phyloP scores from a whole-genome alignment of 2,113 vertebrate species.

The Bambusicola thoracicus region DNA sequence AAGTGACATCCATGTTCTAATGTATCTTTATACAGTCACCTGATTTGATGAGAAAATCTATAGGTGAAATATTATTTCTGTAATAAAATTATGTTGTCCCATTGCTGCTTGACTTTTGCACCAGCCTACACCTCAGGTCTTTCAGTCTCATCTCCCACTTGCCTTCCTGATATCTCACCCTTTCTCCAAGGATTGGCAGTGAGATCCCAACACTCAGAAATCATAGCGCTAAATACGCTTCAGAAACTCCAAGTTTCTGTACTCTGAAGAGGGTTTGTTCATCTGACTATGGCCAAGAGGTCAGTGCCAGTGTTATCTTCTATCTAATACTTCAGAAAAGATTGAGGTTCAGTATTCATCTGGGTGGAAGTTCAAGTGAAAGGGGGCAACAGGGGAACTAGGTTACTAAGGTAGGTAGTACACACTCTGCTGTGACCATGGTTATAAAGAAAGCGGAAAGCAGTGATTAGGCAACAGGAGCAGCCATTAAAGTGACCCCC shows the following conservation, averaged over 20 bases:
- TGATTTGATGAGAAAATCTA: not conserved
- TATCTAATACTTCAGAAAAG: not conserved
- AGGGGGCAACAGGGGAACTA: not conserved
- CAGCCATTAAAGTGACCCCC: not conserved
- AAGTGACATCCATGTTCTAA: not conserved
- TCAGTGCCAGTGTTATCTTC: not conserved
- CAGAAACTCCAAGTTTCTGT: not conserved
- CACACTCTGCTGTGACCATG: not conserved
- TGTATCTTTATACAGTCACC: not conserved
- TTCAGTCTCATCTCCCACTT: not conserved
- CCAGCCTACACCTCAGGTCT: fast-evolving
- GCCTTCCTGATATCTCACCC: not conserved
- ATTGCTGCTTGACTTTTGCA: not conserved
- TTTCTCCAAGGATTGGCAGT: not conserved
- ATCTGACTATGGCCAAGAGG: not conserved
- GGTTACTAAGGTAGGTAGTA: not conserved
- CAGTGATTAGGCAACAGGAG: not conserved
- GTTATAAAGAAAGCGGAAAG: not conserved
- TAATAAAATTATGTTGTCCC: not conserved
- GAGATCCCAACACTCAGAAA: not conserved
- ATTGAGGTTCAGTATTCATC: not conserved
- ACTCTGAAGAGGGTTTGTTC: not conserved
- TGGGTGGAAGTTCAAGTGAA: not conserved
- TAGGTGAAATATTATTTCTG: not conserved
- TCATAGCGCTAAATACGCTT: not conserved